Conservation (phyloP, 2,888 invertebrate species). For the Eubasilissa splendida region DNA sequence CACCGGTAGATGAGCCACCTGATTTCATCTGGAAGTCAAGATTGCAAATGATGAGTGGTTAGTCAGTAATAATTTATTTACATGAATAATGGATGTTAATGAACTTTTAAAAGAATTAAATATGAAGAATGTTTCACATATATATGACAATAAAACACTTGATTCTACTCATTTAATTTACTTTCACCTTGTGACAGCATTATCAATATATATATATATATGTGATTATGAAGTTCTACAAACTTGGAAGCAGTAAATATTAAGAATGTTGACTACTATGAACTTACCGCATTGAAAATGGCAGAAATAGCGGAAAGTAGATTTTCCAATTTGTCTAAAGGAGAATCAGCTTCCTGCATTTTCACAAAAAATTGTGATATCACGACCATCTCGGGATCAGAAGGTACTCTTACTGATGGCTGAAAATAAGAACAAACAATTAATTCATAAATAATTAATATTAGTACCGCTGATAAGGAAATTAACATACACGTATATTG, state of each 20-base stretch:
- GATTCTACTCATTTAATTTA: no score
- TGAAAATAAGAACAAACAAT: constrained; percentile 60
- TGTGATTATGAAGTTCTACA: no score
- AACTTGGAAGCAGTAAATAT: no score
- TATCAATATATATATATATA: no score
- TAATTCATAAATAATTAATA: no score
- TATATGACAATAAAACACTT: no score
- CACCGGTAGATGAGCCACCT: constrained; percentile 65
- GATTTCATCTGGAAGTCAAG: constrained; percentile 75
- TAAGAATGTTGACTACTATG: not conserved
- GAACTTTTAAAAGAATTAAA: no score
- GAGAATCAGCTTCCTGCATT: constrained; percentile 93
- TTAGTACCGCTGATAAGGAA: no score
- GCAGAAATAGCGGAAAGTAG: constrained; percentile 90
- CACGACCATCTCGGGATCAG: constrained; percentile 80
- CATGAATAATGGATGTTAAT: no score
- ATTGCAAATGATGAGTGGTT: not conserved
- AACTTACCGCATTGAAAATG: constrained; percentile 85
- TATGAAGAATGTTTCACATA: no score
- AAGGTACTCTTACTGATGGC: constrained; percentile 85
- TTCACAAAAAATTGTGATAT: constrained; percentile 86
- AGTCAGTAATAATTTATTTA: not conserved
- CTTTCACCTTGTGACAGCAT: no score
- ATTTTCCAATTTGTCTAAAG: constrained; percentile 93
- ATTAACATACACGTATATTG: no score